Evolutionary conservation across 2,888 invertebrate species (phyloP), one percentile per base, ranked within the genome.

Genomic region (Chloroclystis v-ata): DNA sequence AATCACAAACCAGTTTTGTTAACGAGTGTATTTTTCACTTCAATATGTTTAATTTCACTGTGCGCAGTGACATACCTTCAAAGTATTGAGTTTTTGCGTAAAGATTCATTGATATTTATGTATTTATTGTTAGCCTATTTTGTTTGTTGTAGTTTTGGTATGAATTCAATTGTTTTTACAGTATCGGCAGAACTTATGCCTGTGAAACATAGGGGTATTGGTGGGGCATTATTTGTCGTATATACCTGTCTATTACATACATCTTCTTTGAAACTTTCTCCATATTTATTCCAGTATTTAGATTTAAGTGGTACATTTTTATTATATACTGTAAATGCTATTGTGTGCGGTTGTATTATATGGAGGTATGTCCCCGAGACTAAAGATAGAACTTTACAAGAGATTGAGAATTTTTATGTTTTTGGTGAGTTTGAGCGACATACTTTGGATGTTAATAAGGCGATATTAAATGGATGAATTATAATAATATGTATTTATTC

Each of bases 361-460:
- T 56, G 54, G 56, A 53, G 24, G 16, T 60, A n/a, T 43, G 28
- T 60, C 6, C 57, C 57, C 5, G 59, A 60, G 37, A 57, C 59
- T 2, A 57, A 54, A 38, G 46, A 47, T 0, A 54, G 33, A 16
- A 54, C 59, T 3, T 35, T 57, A 12, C 54, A 53, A n/a, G 54
- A 60, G 33, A 51, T 60, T 3, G 56, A 60, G 42, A 33, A 60
- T 37, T 56, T 32, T 32, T 59, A 53, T 46, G 48, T 28, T n/a
- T 24, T 33, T 24, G 54, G 52, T 5, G 52, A 49, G 20, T 54
- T 50, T 51, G 40, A 28, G 28, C 13, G 11, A 6, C 10, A 25
- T 0, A 25, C 25, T 11, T 12, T 26, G 11, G 10, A 29, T 0
- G 13, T 41, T 2, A 30, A n/a, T n/a, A 7, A 13, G 13, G 11